Conservation (phyloP, 2,797 vertebrate genomes). For the Carduelis carduelis region DNA sequence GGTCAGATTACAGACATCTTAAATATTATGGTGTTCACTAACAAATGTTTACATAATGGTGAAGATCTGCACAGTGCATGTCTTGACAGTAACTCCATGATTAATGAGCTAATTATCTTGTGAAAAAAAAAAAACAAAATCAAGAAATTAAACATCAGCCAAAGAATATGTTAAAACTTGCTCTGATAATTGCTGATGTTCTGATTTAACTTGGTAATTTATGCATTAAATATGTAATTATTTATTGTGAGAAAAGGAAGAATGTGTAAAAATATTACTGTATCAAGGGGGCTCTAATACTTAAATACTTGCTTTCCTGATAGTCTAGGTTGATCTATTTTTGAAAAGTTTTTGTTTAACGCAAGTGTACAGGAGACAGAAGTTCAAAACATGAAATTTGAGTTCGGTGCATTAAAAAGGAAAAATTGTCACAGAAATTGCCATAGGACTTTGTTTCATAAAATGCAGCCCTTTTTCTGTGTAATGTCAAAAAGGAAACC, state of each 20-base stretch:
- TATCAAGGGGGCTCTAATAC: background rate
- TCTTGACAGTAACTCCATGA: constrained; percentile 3
- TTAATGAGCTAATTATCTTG: constrained; percentile 54
- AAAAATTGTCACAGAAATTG: background rate
- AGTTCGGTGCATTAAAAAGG: background rate
- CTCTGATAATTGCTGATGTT: background rate
- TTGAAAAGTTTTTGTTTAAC: background rate
- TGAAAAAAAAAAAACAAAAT: constrained; percentile 56
- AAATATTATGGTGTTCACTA: background rate
- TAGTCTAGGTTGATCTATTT: background rate
- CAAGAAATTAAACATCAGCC: constrained; percentile 34
- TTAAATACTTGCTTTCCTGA: background rate
- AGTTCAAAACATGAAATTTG: background rate
- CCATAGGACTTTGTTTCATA: fast-evolving
- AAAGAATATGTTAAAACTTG: background rate
- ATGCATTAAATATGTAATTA: background rate
- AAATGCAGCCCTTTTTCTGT: background rate
- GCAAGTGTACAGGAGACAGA: background rate
- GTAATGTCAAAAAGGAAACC: background rate
- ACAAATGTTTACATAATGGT: background rate
- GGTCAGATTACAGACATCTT: background rate
- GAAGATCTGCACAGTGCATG: background rate
- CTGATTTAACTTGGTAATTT: background rate
- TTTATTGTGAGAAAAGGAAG: background rate
- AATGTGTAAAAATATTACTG: background rate